Conservation (phyloP, 2,797 vertebrate genomes). For the Bradypus variegatus region DNA sequence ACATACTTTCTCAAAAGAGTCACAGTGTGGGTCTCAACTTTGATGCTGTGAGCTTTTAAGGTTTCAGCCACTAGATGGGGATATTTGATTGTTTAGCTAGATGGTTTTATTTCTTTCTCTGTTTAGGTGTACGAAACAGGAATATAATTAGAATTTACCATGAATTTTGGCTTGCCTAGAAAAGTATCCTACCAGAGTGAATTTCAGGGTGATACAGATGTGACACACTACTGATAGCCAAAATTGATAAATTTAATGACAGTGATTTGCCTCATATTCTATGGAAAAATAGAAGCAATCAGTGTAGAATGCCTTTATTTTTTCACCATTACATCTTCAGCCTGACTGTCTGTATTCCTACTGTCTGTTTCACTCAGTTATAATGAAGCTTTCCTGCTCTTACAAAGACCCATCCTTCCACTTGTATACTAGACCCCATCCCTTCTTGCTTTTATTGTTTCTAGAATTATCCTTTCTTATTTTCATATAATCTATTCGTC, state of each 20-base stretch:
- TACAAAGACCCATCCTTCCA: neutral
- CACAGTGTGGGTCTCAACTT: neutral
- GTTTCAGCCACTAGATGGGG: constrained; percentile 62
- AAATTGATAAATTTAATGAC: neutral
- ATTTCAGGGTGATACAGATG: neutral
- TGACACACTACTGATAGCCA: neutral
- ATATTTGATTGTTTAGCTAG: constrained; percentile 21
- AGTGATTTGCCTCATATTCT: neutral
- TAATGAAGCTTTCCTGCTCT: neutral
- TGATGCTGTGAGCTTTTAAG: neutral
- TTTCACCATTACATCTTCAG: neutral
- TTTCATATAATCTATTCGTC: neutral
- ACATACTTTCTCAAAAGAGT: neutral
- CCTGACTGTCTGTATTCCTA: neutral
- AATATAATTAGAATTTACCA: constrained; percentile 3
- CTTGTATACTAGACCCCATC: neutral
- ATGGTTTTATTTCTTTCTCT: neutral
- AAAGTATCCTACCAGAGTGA: neutral
- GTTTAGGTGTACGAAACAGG: neutral
- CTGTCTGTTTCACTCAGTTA: neutral
- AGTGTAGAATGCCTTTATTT: neutral
- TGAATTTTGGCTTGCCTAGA: constrained; percentile 10
- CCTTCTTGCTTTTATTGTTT: neutral
- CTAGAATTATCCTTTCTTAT: neutral
- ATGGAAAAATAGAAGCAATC: neutral